Base-by-base conservation (phyloP, 1,140 invertebrate genomes). In the Meteorus sp. region DNA sequence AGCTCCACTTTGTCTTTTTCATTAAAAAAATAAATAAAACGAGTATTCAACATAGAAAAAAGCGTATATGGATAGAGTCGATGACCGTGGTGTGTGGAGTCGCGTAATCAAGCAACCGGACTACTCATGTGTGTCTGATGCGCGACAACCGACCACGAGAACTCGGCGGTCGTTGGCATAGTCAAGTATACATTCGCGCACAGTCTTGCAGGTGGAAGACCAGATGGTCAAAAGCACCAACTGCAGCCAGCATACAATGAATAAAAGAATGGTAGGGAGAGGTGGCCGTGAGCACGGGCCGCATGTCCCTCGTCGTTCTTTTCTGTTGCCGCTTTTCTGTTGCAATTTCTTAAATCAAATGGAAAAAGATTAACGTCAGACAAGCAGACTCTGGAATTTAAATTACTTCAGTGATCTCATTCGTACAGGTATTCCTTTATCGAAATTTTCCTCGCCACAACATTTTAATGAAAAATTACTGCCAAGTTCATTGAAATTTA, bases 71-170 rank as follows among this genome's bases (percentile, higher is more conserved):
- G 3, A 20, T 22, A 23, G 25, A 47, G 44, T 47, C 44, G 23
- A 20, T 47, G 44, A 47, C 44, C 44, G 44, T 8, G 15, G 15
- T n/a, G 15, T 43, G 44, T 8, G 15, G 15, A 17, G 15, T 43
- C 39, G 20, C 22, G 44, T 23, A 22, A n/a, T 25, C 19, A 23
- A 47, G 44, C n/a, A 47, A 47, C 44, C 44, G 44, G 44, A 47
- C 44, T n/a, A n/a, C n/a, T 47, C 23, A 17, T 43, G 39, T 43
- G 15, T 8, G 19, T 17, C 17, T 13, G 15, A 27, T 3, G n/a
- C n/a, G n/a, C n/a, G n/a, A n/a, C n/a, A n/a, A n/a, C n/a, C n/a
- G n/a, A n/a, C n/a, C n/a, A n/a, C n/a, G n/a, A 22, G 19, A 47
- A 47, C 44, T 22, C 17, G 25, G 25, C 8, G 20, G 44, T n/a